These are phyloP conservation scores for Acrobasis repandana DNA, from an alignment of 2,888 invertebrate species.

Conservation along the genomic window DNA sequence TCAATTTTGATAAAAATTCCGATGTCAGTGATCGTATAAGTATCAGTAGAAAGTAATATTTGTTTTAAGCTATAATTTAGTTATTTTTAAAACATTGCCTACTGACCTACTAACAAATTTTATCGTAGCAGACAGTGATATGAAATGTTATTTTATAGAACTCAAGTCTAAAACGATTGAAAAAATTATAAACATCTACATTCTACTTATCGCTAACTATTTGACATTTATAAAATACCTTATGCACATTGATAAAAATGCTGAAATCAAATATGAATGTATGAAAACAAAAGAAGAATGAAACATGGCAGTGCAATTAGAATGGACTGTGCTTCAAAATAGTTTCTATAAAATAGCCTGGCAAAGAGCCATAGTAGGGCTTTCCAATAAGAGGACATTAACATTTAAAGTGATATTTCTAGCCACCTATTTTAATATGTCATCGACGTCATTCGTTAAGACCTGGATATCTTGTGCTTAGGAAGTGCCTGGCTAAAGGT, in stretches of 20 bases:
- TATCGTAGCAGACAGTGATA: too few relatives aligned
- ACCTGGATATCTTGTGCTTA: constrained; percentile 15
- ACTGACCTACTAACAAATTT: too few relatives aligned
- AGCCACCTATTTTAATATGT: constrained; percentile 23
- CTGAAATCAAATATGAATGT: not conserved
- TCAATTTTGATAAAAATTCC: too few relatives aligned
- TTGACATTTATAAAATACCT: too few relatives aligned
- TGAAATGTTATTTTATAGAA: too few relatives aligned
- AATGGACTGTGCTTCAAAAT: constrained; percentile 1
- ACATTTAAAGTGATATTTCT: constrained; percentile 23
- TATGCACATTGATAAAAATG: not conserved
- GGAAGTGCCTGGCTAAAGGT: constrained; percentile 12
- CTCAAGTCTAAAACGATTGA: too few relatives aligned
- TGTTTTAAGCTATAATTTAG: too few relatives aligned
- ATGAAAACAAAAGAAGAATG: not conserved
- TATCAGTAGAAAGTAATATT: too few relatives aligned
- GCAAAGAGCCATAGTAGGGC: constrained; percentile 23
- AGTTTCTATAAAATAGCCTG: constrained; percentile 18
- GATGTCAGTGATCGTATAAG: too few relatives aligned
- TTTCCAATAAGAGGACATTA: constrained; percentile 23
- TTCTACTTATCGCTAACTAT: too few relatives aligned
- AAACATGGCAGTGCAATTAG: not conserved
- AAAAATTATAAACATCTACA: too few relatives aligned
- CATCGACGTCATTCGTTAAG: constrained; percentile 19
- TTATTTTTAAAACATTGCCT: too few relatives aligned